phyloP scores from a whole-genome alignment of 2,113 vertebrate species.

The Glaucomys volans region DNA sequence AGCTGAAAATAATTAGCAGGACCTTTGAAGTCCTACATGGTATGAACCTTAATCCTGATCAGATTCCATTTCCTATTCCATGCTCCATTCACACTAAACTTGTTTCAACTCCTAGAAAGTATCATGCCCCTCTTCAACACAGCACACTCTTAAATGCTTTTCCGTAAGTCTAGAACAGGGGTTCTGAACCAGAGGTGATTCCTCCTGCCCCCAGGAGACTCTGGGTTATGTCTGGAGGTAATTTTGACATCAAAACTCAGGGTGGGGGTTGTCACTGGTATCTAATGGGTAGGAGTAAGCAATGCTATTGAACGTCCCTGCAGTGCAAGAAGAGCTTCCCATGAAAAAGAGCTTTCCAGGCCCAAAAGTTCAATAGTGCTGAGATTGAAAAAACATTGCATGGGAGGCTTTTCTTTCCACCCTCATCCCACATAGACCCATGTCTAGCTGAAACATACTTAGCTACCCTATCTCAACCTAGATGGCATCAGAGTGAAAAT shows the following conservation, averaged over 20 bases:
- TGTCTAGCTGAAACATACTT: background rate
- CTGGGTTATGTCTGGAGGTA: background rate
- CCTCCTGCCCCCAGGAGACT: background rate
- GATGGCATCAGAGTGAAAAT: background rate
- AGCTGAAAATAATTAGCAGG: background rate
- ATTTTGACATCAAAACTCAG: background rate
- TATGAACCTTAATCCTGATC: background rate
- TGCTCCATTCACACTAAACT: background rate
- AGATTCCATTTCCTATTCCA: background rate
- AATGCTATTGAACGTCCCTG: background rate
- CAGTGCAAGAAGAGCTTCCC: background rate
- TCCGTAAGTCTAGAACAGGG: background rate
- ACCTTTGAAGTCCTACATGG: background rate
- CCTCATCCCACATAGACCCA: background rate
- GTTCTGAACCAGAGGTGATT: background rate
- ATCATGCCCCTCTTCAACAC: background rate
- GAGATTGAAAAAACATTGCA: background rate
- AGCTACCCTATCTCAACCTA: background rate
- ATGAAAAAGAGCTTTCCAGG: background rate
- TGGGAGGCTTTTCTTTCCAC: background rate
- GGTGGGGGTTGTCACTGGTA: background rate
- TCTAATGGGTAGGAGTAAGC: background rate
- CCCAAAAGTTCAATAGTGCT: background rate
- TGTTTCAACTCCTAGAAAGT: background rate
- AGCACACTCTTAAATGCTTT: background rate